phyloP scores from a whole-genome alignment of 2,113 vertebrate species.

The Erythrolamprus reginae region DNA sequence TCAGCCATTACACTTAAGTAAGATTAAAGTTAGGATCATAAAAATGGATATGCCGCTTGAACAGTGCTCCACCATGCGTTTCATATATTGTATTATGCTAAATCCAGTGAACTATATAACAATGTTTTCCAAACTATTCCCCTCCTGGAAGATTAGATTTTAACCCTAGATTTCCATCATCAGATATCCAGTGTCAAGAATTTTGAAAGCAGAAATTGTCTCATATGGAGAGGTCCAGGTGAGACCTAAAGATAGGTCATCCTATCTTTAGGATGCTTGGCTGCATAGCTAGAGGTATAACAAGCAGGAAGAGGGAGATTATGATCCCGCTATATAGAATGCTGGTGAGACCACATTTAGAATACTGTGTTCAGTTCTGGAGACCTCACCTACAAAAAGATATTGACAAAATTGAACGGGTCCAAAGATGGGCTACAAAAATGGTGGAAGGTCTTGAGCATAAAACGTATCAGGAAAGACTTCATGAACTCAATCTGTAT shows the following conservation, averaged over 20 bases:
- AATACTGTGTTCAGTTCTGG: no score
- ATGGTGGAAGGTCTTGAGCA: no score
- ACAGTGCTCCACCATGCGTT: not conserved
- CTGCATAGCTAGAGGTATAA: no score
- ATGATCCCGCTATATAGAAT: no score
- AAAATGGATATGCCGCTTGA: not conserved
- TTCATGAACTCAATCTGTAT: no score
- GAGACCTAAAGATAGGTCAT: not conserved
- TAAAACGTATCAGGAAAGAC: no score
- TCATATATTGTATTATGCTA: not conserved
- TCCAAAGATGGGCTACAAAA: no score
- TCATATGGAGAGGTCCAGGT: not conserved
- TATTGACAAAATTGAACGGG: no score
- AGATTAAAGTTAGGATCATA: not conserved
- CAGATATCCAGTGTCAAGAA: not conserved
- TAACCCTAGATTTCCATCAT: not conserved
- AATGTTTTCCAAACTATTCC: not conserved
- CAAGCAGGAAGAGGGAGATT: no score
- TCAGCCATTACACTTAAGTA: not conserved
- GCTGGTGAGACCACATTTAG: no score
- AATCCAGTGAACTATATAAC: not conserved
- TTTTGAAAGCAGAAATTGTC: not conserved
- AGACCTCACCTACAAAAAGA: no score
- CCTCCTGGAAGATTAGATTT: not conserved
- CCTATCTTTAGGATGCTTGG: no score